Base-by-base conservation (phyloP, 2,797 vertebrate species). In the Sebastiscus albofasciatus region DNA sequence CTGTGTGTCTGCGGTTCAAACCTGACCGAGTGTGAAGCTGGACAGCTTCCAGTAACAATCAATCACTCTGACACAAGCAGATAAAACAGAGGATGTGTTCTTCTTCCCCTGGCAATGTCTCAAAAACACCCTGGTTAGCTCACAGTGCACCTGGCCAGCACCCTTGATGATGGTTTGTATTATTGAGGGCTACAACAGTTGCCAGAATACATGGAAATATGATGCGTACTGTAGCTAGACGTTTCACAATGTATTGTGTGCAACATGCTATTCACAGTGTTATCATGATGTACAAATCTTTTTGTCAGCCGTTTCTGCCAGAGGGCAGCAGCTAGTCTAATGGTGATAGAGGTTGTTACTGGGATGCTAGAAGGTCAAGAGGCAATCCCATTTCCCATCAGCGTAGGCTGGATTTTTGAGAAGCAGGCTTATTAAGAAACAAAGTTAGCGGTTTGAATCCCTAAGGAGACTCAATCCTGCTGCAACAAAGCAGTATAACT, bases 41-140 rank as follows among this genome's bases (percentile, higher is more conserved):
- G 87, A 85, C 42, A 13, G 69, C 71, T 84, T 89, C 87, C 89
- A 91, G 77, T 66, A 68, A 74, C 87, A 80, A 92, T 94, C 90
- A 83, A 83, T 94, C 88, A 90, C 81, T 64, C 82, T 86, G 89
- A 88, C 88, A 90, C 72, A 39, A 59, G 74, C 80, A 80, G 87
- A 93, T 86, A 92, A 87, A 90, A 86, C 74, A 82, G 73, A 81
- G 80, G 68, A 85, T 87, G 83, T 72, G 71, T 77, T 46, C 61
- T 46, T 6, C 42, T 76, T 90, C 72, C 64, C 67, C 70, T 87
- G 90, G 81, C 84, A 72, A n/a, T 56, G 46, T 66, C 84, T 84
- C 78, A 84, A 79, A 91, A 89, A 81, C 66, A 55, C 70, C n/a
- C 59, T 16, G 58, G 77, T 81, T 58, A 59, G 70, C 60, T 80